A percentile compares a stretch with the other conserved stretches of the same genome.
These are phyloP conservation scores for Diplazon laetatorius DNA, from an alignment of 2,888 invertebrate species.

Conservation along the genomic window DNA sequence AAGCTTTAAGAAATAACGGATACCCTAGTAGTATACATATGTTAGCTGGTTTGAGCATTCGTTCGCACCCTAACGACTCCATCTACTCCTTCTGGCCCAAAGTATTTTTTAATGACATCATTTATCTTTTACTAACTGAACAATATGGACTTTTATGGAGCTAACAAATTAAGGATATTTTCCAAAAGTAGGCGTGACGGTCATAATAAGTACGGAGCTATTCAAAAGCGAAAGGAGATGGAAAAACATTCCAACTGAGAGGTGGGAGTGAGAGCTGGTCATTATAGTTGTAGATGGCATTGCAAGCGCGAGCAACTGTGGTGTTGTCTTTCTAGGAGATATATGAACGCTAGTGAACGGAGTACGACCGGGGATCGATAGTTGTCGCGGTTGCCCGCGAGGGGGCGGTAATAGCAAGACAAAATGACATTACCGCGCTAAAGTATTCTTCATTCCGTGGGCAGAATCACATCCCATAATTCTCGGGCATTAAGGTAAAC, in stretches of 20 bases:
- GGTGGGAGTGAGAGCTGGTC: background rate
- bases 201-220: background rate
- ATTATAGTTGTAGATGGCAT: background rate
- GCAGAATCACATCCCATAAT: constrained; percentile 81
- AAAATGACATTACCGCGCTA: constrained; percentile 81
- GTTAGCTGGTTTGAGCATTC: constrained; percentile 1
- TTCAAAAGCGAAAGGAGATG: background rate
- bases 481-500: constrained; percentile 82
- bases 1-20: too few relatives aligned
- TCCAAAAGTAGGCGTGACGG: constrained; percentile 55
- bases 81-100: background rate
- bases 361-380: constrained; percentile 6
- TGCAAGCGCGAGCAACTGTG: background rate
- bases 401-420: constrained; percentile 70
- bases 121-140: background rate
- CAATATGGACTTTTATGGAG: background rate
- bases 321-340: constrained; percentile 36
- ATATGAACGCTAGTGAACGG: constrained; percentile 36
- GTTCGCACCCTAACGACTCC: background rate
- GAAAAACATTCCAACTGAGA: constrained; percentile 1
- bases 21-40: too few relatives aligned
- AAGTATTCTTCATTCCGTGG: constrained; percentile 75
- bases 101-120: background rate
- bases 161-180: background rate
- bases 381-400: constrained; percentile 22